Evolutionary conservation across 1,140 invertebrate species (phyloP).

Genomic region (Formica exsecta): DNA sequence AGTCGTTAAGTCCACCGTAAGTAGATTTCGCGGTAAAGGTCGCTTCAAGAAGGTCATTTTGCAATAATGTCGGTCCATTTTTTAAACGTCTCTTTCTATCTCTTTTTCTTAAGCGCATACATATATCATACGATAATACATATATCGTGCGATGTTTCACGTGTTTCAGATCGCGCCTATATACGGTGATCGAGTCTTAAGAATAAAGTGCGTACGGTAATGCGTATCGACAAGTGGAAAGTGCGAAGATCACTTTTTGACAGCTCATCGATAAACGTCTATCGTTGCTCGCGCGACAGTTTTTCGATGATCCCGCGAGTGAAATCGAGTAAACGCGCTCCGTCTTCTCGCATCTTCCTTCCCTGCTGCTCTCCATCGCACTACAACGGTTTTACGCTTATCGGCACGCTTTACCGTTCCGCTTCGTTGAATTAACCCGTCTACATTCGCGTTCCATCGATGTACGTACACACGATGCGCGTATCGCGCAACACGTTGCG

Average conservation of each 20-base stretch:
- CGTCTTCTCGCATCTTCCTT: background rate
- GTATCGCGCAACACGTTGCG: conserved; percentile 24
- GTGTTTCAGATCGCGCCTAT: conserved; percentile 20
- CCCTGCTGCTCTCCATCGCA: background rate
- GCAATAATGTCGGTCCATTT: background rate
- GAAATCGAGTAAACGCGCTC: conserved; percentile 43
- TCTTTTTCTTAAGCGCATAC: background rate
- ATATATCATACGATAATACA: background rate
- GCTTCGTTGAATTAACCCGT: background rate
- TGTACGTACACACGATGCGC: background rate
- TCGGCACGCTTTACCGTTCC: conserved; percentile 22
- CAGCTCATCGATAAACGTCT: conserved; percentile 68
- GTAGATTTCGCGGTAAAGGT: conserved; percentile 52
- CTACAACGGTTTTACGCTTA: conserved; percentile 14
- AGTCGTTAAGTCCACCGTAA: conserved; percentile 58
- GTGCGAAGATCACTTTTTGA: conserved; percentile 74
- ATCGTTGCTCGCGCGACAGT: conserved; percentile 55
- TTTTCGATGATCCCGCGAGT: conserved; percentile 43
- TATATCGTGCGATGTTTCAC: background rate
- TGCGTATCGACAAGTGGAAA: conserved; percentile 71
- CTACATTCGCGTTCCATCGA: background rate
- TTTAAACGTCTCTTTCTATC: background rate
- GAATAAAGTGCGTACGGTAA: conserved; percentile 56
- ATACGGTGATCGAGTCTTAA: background rate
- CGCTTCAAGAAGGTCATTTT: conserved; percentile 38